Conservation (phyloP, 1,140 invertebrate genomes). For the Drosophila simulans region DNA sequence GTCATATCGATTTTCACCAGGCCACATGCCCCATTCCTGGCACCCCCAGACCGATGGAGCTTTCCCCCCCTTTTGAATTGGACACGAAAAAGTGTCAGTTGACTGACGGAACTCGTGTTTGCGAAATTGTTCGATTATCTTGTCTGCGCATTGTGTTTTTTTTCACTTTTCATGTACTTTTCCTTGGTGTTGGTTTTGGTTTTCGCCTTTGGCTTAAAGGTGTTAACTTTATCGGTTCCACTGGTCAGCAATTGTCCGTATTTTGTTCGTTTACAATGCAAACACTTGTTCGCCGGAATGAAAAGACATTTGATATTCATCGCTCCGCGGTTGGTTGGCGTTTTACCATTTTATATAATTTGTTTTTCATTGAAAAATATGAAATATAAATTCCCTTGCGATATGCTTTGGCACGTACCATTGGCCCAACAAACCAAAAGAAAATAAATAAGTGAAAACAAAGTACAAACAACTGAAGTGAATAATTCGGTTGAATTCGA, state of each 20-base stretch:
- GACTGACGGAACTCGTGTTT: conserved; percentile 72
- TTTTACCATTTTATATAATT: conserved; percentile 63
- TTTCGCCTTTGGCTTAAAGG: conserved; percentile 70
- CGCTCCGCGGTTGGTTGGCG: conserved; percentile 28
- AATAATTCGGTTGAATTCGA: conserved; percentile 41
- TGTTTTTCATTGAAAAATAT: conserved; percentile 57
- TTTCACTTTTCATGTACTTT: conserved; percentile 22
- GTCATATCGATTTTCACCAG: conserved; percentile 77
- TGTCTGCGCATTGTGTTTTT: conserved; percentile 44
- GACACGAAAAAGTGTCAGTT: conserved; percentile 76
- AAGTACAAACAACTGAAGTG: conserved; percentile 39
- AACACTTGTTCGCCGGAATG: conserved; percentile 68
- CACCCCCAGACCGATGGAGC: not conserved
- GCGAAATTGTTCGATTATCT: conserved; percentile 63
- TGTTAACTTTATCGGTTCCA: conserved; percentile 71
- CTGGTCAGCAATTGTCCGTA: conserved; percentile 42
- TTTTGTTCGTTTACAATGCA: conserved; percentile 56
- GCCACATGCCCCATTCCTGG: conserved; percentile 20
- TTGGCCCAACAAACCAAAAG: conserved; percentile 10
- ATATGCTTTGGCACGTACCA: conserved; percentile 61
- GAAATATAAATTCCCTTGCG: conserved; percentile 45
- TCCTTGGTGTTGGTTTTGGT: conserved; percentile 38
- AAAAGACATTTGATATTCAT: conserved; percentile 71
- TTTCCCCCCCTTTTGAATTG: conserved; percentile 38
- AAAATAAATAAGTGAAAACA: conserved; percentile 31